A percentile compares a stretch with the other conserved stretches of the same genome.
phyloP scores from a whole-genome alignment of 2,888 invertebrate genomes.

The Sipha maydis region DNA sequence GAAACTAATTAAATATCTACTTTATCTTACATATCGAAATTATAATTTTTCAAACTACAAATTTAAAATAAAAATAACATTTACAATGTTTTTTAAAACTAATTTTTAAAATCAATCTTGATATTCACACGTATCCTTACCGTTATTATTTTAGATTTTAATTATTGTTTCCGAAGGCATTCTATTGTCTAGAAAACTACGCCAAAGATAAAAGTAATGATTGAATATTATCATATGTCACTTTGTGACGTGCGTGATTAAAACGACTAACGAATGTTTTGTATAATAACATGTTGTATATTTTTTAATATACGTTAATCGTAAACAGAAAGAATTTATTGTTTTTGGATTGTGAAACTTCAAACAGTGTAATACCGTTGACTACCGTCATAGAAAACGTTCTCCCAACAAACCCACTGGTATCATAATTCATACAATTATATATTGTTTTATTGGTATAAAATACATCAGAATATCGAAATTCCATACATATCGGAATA shows the following conservation, averaged over 20 bases:
- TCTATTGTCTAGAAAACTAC: not conserved
- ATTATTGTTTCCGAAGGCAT: not conserved
- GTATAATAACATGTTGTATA: not conserved
- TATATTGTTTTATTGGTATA: no score
- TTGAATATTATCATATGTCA: not conserved
- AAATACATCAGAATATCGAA: no score
- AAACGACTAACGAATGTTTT: not conserved
- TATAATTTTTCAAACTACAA: no score
- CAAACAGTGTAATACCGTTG: not conserved
- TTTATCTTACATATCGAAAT: no score
- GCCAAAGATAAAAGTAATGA: not conserved
- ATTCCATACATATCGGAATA: no score
- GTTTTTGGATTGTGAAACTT: not conserved
- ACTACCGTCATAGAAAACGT: not conserved
- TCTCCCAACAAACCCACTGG: no score
- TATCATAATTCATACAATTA: no score
- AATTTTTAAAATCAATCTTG: no score
- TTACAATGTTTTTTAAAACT: no score
- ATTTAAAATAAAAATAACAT: no score
- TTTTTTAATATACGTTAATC: not conserved
- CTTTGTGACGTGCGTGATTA: not conserved
- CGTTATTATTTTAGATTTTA: not conserved
- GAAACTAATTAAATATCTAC: not conserved
- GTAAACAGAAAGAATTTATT: not conserved
- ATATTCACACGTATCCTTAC: no score